A percentile compares a stretch with the other conserved stretches of the same genome.
phyloP scores from a whole-genome alignment of 1,140 invertebrate species.

The Musca domestica region DNA sequence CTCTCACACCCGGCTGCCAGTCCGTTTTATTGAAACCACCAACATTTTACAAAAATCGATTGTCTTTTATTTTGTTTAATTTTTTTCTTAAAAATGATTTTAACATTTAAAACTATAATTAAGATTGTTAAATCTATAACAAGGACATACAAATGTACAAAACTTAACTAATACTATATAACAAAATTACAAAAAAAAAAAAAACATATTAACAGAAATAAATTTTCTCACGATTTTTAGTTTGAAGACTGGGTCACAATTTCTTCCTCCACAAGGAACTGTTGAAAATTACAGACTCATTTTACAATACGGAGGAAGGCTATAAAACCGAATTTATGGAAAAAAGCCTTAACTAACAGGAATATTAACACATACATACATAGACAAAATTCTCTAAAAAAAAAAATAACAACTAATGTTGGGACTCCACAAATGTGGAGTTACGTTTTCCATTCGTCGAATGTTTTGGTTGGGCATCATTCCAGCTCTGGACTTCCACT shows the following conservation, averaged over 20 bases:
- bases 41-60: no score
- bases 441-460: slow-evolving; percentile 15
- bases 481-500: slow-evolving; percentile 65
- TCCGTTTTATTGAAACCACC: no score
- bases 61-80: no score
- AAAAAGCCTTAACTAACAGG: neutral
- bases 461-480: slow-evolving; percentile 55
- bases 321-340: neutral
- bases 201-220: neutral
- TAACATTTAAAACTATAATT: no score
- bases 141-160: neutral
- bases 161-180: neutral
- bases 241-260: no score
- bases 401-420: slow-evolving; percentile 52
- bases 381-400: slow-evolving; percentile 7
- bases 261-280: no score
- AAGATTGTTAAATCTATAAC: neutral
- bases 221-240: no score
- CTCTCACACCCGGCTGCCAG: no score
- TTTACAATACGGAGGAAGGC: neutral
- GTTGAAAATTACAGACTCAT: no score
- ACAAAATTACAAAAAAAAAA: neutral
- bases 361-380: neutral
- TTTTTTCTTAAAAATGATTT: no score
- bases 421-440: slow-evolving; percentile 22